Evolutionary conservation across 2,113 vertebrate genomes (phyloP).

Genomic region (Crotalus helleri): DNA sequence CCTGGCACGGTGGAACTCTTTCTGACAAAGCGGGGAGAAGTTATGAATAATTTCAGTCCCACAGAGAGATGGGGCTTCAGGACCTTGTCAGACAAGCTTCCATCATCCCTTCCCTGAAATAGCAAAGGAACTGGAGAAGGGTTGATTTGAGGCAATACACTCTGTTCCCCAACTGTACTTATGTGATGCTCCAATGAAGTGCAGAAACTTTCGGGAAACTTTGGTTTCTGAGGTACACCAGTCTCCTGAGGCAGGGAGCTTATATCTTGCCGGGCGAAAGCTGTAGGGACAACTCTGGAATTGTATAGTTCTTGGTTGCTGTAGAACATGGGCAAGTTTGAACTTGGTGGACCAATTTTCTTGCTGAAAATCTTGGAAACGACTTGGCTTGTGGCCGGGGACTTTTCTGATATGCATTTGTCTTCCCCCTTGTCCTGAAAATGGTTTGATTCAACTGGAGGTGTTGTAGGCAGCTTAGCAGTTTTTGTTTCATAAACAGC

Average conservation of each 20-base stretch:
- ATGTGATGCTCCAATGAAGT: slow-evolving; percentile 56
- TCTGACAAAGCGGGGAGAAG: slow-evolving; percentile 79
- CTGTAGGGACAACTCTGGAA: slow-evolving; percentile 64
- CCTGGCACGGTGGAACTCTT: slow-evolving; percentile 78
- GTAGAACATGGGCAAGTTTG: slow-evolving; percentile 70
- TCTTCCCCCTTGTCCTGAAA: slow-evolving; percentile 62
- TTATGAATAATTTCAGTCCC: slow-evolving; percentile 82
- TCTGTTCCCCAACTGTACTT: slow-evolving; percentile 55
- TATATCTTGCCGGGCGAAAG: slow-evolving; percentile 62
- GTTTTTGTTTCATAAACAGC: slow-evolving; percentile 69
- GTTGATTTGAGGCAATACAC: slow-evolving; percentile 65
- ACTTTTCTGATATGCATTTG: slow-evolving; percentile 63
- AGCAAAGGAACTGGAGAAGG: slow-evolving; percentile 44
- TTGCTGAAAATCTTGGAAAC: slow-evolving; percentile 73
- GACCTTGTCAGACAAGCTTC: slow-evolving; percentile 70
- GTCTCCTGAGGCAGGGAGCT: slow-evolving; percentile 59
- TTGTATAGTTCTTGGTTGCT: slow-evolving; percentile 59
- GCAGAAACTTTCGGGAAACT: slow-evolving; percentile 58
- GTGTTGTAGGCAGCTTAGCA: slow-evolving; percentile 65
- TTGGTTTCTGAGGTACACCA: slow-evolving; percentile 60
- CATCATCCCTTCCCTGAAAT: slow-evolving; percentile 52
- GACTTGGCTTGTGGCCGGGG: slow-evolving; percentile 60
- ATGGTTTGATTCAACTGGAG: slow-evolving; percentile 65
- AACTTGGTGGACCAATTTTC: slow-evolving; percentile 66
- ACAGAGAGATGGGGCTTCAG: slow-evolving; percentile 79